Evolutionary conservation across 1,140 invertebrate genomes (phyloP).

Genomic region (Brachionus asplanchnoidis): DNA sequence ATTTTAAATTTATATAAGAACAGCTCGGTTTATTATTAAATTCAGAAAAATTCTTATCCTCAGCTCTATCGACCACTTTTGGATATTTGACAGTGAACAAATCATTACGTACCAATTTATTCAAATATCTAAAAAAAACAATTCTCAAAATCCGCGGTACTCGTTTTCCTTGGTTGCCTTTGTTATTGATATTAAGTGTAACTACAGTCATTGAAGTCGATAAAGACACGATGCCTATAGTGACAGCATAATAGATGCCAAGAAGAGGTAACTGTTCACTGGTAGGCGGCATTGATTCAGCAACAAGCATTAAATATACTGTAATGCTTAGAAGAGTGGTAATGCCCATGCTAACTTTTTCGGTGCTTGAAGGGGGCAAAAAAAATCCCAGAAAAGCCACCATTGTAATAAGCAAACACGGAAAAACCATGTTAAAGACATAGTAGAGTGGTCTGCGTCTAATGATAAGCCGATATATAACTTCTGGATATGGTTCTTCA

Average conservation of each 20-base stretch:
- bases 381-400: conserved; percentile 78
- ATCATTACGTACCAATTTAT: conserved; percentile 59
- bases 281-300: conserved; percentile 55
- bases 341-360: conserved; percentile 56
- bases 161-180: conserved; percentile 70
- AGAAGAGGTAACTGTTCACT: conserved; percentile 53
- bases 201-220: conserved; percentile 73
- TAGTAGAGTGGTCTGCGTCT: conserved; percentile 72
- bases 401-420: conserved; percentile 74
- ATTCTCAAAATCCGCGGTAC: conserved; percentile 68
- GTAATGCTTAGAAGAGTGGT: conserved; percentile 55
- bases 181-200: conserved; percentile 75
- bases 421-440: conserved; percentile 76
- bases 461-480: conserved; percentile 59
- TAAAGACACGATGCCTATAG: conserved; percentile 81
- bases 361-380: conserved; percentile 76
- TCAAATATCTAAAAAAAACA: conserved; percentile 63
- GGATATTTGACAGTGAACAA: conserved; percentile 47
- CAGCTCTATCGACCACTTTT: neutral
- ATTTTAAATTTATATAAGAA: neutral
- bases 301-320: conserved; percentile 56
- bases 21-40: neutral
- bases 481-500: conserved; percentile 52
- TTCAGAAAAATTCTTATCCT: neutral
- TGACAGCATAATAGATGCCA: conserved; percentile 67